Evolutionary conservation across 1,140 invertebrate species (phyloP), one percentile per base, ranked within the genome.

Genomic region (Camponotus pennsylvanicus): DNA sequence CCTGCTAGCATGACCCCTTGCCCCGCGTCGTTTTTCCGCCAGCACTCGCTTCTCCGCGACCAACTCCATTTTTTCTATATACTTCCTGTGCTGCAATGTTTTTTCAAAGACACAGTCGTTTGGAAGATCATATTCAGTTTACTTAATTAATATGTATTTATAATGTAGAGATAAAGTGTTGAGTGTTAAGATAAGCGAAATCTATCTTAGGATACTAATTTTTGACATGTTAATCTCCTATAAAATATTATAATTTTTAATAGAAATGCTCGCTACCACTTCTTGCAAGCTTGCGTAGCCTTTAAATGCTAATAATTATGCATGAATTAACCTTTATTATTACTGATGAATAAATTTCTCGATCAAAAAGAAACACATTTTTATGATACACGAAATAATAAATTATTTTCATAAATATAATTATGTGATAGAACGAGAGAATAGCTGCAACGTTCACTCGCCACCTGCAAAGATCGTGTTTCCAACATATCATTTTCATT

Each of bases 401-500:
- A 4, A 61, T 27, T 73, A 8, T 21, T 18, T 71, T 61, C 37
- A 42, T 45, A 61, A 45, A 83, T 63, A 61, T 27, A 11, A 71
- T 83, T 83, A 69, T 69, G 37, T 45, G 55, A 73, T 42, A 15
- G 69, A 32, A 75, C 61, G 45, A 75, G 32, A 82, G 67, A 83
- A 70, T 75, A 21, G 32, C 55, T 75, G 13, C 69, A 83, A 75
- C 55, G 57, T 75, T 32, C 55, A 59, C 18, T 83, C 69, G 69
- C 69, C 79, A 82, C 67, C 79, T 83, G 37, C 45, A 73, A 75
- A 71, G 67, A 73, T 45, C 59, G 55, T 63, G 57, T 42, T 21
- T 75, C 59, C 45, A 83, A 75, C 79, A 27, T 83, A 59, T 83
- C 27, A 83, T 83, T 75, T 83, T 61, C 69, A 83, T 75, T 83